Evolutionary conservation across 2,888 invertebrate genomes (phyloP).

Genomic region (Hydrotaea diabolus): DNA sequence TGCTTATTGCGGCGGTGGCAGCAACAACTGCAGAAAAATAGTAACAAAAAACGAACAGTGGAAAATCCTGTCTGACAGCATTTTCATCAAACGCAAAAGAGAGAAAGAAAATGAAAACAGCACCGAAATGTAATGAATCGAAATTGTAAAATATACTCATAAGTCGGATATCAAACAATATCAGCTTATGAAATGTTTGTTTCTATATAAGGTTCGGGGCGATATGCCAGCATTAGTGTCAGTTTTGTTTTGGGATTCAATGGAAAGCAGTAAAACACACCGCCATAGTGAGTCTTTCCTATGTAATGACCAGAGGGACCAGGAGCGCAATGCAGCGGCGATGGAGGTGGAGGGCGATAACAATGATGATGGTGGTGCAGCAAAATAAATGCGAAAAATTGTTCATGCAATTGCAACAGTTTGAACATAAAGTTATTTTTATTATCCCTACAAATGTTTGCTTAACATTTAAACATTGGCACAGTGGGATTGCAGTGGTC

Average conservation of each 20-base stretch:
- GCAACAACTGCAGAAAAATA: background rate
- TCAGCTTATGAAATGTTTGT: background rate
- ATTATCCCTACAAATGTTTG: slow-evolving; percentile 55
- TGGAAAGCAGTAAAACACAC: background rate
- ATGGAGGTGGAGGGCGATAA: background rate
- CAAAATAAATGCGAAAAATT: background rate
- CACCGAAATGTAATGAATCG: slow-evolving; percentile 27
- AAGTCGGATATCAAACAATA: slow-evolving; percentile 24
- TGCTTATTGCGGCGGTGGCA: background rate
- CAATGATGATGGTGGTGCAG: background rate
- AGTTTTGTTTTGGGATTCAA: background rate
- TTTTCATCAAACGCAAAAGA: slow-evolving; percentile 26
- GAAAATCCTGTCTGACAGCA: slow-evolving; percentile 65
- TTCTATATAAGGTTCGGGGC: background rate
- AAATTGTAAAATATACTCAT: slow-evolving; percentile 30
- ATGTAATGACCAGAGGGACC: background rate
- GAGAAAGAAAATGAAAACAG: slow-evolving; percentile 32
- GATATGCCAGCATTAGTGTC: slow-evolving; percentile 35
- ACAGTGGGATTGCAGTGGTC: slow-evolving; percentile 42
- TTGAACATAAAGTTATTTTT: slow-evolving; percentile 51
- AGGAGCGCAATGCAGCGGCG: background rate
- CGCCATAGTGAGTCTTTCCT: too few relatives aligned
- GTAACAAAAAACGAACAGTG: slow-evolving; percentile 29
- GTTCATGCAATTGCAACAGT: slow-evolving; percentile 46
- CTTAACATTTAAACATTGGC: slow-evolving; percentile 13